Evolutionary conservation across 2,113 vertebrate species (phyloP), one percentile per base, ranked within the genome.

Genomic region (Labeo catla): DNA sequence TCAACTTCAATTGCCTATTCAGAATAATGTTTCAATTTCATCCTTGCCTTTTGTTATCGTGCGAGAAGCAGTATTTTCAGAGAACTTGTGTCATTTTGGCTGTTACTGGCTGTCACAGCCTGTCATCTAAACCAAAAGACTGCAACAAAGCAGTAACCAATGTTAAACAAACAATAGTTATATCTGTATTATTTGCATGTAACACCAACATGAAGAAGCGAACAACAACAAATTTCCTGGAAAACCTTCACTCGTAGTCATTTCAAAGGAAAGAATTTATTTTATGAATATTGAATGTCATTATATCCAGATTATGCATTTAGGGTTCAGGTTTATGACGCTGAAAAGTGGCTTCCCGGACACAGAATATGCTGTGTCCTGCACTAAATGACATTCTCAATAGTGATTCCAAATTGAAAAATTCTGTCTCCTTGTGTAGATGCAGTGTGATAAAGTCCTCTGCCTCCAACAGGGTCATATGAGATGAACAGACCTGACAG

Each of bases 401-500:
- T 76, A 45, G 45, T 50, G 45, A 76, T 76, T 76, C 2, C n/a
- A 76, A 76, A 76, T 50, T n/a, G 45, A 49, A 76, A 49, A 76
- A 73, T 47, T 11, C 39, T 0, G 70, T 45, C 70, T 73, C 36
- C 39, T 73, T 73, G 45, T 47, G 57, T 61, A 61, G 21, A 66
- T 66, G 65, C 65, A 66, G 11, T 34, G 72, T 76, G 45, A 76
- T 76, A 13, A 76, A 76, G n/a, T 47, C 72, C 34, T 49, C 72
- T 8, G 72, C 45, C 72, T 49, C 45, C 49, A 50, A 76, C 45
- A 76, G 21, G 21, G 43, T 43, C 13, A 43, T 70, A 70, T 70
- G 12, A 76, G 45, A 49, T 74, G 43, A 76, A 76, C 21, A 76
- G 43, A 76, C n/a, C 43, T 49, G 72, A 28, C 72, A 76, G 45